Evolutionary conservation across 1,140 invertebrate species (phyloP).

Genomic region (Eueides isabella): DNA sequence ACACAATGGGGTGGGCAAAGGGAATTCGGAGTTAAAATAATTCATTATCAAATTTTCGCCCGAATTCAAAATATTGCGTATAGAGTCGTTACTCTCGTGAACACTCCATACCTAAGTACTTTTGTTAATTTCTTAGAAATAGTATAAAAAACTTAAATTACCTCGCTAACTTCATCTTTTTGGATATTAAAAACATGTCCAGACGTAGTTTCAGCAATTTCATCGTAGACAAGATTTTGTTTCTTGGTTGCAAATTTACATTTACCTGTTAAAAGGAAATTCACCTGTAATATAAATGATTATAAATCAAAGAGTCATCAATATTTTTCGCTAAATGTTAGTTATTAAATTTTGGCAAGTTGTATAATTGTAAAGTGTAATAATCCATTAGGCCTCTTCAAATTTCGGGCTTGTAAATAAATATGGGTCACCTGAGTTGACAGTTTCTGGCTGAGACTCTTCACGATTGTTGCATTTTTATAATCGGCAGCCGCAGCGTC

Average conservation of each 20-base stretch:
- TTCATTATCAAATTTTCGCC: too few relatives aligned
- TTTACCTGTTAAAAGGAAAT: conserved; percentile 56
- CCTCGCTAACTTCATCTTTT: conserved; percentile 47
- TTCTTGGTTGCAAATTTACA: conserved; percentile 33
- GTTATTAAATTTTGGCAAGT: too few relatives aligned
- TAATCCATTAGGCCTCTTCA: neutral
- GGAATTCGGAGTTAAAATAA: too few relatives aligned
- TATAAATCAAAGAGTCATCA: neutral
- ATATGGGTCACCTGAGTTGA: conserved; percentile 53
- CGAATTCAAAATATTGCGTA: too few relatives aligned
- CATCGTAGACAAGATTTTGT: conserved; percentile 45
- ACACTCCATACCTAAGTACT: too few relatives aligned
- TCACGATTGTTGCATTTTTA: conserved; percentile 34
- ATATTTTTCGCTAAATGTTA: too few relatives aligned
- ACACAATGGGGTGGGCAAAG: too few relatives aligned
- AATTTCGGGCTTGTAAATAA: neutral
- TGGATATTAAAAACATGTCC: conserved; percentile 59
- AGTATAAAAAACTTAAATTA: conserved; percentile 23
- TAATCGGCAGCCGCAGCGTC: conserved; percentile 83
- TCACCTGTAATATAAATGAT: conserved; percentile 44
- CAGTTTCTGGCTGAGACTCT: conserved; percentile 49
- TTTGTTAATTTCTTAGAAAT: too few relatives aligned
- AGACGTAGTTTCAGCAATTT: conserved; percentile 51
- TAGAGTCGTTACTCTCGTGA: too few relatives aligned
- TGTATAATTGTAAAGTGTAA: too few relatives aligned